Base-by-base conservation (phyloP, 2,888 invertebrate genomes). In the Ommatoiulus sabulosus region DNA sequence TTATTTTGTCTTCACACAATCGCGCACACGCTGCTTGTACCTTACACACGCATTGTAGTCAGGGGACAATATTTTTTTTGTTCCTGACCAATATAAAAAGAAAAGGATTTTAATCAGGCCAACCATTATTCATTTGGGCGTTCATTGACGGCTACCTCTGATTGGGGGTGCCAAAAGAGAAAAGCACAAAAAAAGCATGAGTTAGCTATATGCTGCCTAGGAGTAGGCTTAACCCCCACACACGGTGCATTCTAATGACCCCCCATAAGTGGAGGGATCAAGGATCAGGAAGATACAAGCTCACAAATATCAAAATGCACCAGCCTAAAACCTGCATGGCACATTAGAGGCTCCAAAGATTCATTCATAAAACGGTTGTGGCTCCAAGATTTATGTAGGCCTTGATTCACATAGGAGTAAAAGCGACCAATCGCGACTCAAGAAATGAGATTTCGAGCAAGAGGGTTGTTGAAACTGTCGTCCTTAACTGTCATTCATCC, bases 1-100 rank as follows among this genome's bases (percentile, higher is more conserved):
- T 72, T 72, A 72, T 72, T 72, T 72, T 72, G 72, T 72, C 72
- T 72, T 72, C 72, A 72, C 72, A 72, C 72, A 72, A 72, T 72
- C 72, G 72, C 24, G 72, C 72, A 24, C 72, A 72, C 72, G 72
- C 72, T 72, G 72, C 24, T 72, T 72, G 72, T 24, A 72, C 24
- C 72, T 72, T 72, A 72, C 24, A 72, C 72, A 72, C 72, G 8
- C 72, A 72, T 24, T 72, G 72, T 24, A 72, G 72, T 72, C 24
- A 72, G 10, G 72, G 72, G 72, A 72, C 72, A 72, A 72, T 72
- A 72, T 72, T 72, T 52, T 72, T 72, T 63, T 63, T 63, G 72
- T 72, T 10, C 72, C 7, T 72, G 72, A 24, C 10, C 72, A 72
- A 72, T 72, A 72, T 72, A 72, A 72, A 72, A 72, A 72, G 72